Evolutionary conservation across 2,797 vertebrate genomes (phyloP).

Genomic region (Eulemur albifrons): DNA sequence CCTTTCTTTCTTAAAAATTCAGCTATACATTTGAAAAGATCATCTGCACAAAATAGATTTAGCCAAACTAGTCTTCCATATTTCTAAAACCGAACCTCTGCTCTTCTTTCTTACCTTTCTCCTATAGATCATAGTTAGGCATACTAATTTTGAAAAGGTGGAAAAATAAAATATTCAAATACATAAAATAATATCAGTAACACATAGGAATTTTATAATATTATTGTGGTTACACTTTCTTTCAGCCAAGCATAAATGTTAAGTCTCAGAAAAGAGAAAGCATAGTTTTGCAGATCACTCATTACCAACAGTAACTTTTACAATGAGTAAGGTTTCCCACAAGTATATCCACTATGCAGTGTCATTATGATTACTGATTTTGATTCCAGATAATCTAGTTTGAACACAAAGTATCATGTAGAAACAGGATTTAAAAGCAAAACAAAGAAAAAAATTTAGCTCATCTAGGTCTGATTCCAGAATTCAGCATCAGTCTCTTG

Average conservation of each 20-base stretch:
- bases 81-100: not conserved
- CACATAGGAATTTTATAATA: not conserved
- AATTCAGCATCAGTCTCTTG: not conserved
- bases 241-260: not conserved
- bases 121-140: not conserved
- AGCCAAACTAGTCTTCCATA: not conserved
- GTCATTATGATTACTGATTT: not conserved
- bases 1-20: not conserved
- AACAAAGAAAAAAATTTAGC: not conserved
- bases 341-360: not conserved
- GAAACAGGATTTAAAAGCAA: not conserved
- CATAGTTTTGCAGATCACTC: not conserved
- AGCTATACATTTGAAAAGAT: not conserved
- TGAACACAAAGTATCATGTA: not conserved
- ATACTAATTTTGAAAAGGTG: not conserved
- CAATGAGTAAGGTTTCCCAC: not conserved
- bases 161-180: not conserved
- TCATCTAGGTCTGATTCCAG: not conserved
- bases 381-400: not conserved
- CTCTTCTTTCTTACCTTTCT: not conserved
- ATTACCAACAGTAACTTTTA: not conserved
- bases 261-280: not conserved
- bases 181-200: not conserved
- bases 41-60: not conserved
- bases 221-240: not conserved